Percentiles rank a stretch among this genome's conserved stretches.
These are phyloP conservation scores for Aethina tumida DNA, from an alignment of 1,140 invertebrate species.

Conservation along the genomic window DNA sequence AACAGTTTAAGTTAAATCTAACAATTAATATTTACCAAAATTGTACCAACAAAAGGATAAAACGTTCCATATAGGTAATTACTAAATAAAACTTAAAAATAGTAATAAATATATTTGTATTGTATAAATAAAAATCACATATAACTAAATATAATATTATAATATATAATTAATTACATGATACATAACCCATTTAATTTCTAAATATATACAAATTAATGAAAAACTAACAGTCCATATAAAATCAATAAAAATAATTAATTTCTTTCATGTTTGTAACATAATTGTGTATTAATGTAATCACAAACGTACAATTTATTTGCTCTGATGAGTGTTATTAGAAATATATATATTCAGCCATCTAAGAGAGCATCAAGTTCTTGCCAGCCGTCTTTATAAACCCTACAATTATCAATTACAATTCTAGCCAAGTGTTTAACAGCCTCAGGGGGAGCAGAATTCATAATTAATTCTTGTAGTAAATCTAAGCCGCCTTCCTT, in stretches of 20 bases:
- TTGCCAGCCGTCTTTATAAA: conserved; percentile 25
- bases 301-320: conserved; percentile 8
- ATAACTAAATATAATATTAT: conserved; percentile 2
- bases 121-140: conserved; percentile 11
- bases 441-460: conserved; percentile 46
- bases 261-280: no score
- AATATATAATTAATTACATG: conserved; percentile 5
- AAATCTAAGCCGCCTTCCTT: conserved; percentile 74
- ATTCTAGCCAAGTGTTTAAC: conserved; percentile 57
- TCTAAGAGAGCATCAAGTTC: conserved; percentile 9
- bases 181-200: conserved; percentile 5
- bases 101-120: conserved; percentile 11
- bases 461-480: conserved; percentile 54
- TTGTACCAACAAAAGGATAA: no score
- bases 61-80: no score
- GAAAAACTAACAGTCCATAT: conserved; percentile 9
- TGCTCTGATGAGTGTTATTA: conserved; percentile 10
- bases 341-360: conserved; percentile 6
- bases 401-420: conserved; percentile 55
- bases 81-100: no score
- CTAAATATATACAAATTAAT: conserved; percentile 8
- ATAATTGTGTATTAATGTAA: conserved; percentile 6
- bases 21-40: no score
- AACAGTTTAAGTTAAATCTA: no score
- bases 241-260: no score